phyloP scores from a whole-genome alignment of 2,113 vertebrate genomes.

The Ceratotherium simum region DNA sequence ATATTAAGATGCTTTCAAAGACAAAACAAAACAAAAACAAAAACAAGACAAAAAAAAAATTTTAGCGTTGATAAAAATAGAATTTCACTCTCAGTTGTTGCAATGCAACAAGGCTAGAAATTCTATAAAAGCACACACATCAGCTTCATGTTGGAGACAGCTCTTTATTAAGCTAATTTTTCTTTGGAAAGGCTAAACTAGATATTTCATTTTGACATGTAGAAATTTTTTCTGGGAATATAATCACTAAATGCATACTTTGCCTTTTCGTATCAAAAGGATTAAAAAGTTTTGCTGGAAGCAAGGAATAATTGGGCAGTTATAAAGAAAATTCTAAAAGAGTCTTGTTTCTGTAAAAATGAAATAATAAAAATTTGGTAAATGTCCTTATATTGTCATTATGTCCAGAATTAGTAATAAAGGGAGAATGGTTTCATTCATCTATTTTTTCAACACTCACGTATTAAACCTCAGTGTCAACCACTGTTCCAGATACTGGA shows the following conservation, averaged over 20 bases:
- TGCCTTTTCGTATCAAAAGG: neutral
- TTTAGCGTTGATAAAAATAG: neutral
- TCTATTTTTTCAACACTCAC: neutral
- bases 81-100: neutral
- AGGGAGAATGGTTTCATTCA: neutral
- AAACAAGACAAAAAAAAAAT: neutral
- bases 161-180: slow-evolving; percentile 8
- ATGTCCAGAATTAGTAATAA: neutral
- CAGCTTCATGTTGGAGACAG: neutral
- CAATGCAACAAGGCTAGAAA: neutral
- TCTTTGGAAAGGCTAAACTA: slow-evolving; percentile 16
- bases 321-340: slow-evolving; percentile 4
- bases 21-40: too few species aligned
- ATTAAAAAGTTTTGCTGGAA: neutral
- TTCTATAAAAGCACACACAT: neutral
- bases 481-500: neutral
- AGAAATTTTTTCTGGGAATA: neutral
- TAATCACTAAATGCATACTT: neutral
- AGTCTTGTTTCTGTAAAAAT: neutral
- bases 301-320: neutral
- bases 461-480: neutral
- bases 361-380: neutral
- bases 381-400: neutral
- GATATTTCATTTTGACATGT: neutral
- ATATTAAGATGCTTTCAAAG: neutral